Percentiles rank a stretch among this genome's conserved stretches.
These are phyloP conservation scores for Harpagifer antarcticus DNA, from an alignment of 2,797 vertebrate species.

Conservation along the genomic window DNA sequence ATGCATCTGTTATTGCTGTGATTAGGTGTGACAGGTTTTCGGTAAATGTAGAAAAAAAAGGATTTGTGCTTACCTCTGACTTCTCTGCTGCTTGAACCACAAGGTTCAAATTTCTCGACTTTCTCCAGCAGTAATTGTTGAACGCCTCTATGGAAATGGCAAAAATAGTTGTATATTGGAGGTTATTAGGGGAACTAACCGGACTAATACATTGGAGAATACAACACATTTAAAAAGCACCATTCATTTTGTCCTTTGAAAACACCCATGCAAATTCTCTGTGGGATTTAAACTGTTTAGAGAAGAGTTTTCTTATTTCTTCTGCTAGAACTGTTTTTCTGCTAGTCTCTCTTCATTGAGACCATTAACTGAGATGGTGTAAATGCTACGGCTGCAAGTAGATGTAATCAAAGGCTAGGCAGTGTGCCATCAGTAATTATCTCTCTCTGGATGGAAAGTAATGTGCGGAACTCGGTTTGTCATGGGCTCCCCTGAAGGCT, in stretches of 20 bases:
- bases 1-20: background rate
- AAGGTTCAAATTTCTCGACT: background rate
- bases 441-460: constrained; percentile 27
- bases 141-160: background rate
- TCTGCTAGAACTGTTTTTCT: constrained; percentile 2
- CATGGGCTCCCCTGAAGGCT: constrained; percentile 33
- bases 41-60: constrained; percentile 6
- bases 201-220: background rate
- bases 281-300: background rate
- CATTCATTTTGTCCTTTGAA: background rate
- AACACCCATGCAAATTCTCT: background rate
- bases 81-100: background rate
- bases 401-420: constrained; percentile 31
- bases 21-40: constrained; percentile 4
- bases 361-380: background rate
- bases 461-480: constrained; percentile 24
- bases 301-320: background rate
- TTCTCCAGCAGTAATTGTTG: background rate
- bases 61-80: background rate
- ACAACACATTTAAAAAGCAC: background rate
- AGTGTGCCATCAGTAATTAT: constrained; percentile 32
- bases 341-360: background rate
- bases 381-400: background rate
- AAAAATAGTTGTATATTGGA: background rate
- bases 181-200: background rate